Evolutionary conservation across 2,888 invertebrate genomes (phyloP), one percentile per base, ranked within the genome.

Genomic region (Sminthurinus aureus): DNA sequence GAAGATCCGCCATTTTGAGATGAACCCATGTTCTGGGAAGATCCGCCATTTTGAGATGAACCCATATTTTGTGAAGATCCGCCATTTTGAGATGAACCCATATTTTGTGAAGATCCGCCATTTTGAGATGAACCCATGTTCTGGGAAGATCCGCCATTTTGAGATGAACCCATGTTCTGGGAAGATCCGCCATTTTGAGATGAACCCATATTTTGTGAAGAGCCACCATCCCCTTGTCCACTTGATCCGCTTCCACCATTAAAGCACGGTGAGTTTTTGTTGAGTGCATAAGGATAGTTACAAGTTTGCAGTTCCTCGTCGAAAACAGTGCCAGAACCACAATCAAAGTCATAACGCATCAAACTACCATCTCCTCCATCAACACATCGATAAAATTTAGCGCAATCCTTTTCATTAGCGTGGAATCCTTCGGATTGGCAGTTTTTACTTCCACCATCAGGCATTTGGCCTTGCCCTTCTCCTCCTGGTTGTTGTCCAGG

Each of bases 311-410:
- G 22, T 20, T 83, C 84, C 51, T 83, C 79, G 24, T 83, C 83
- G 66, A 78, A 83, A 24, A 83, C 83, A 18, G 83, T 83, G 13
- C 86, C 86, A 8, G 84, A 79, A 0, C 78, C 78, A 64, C 86
- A 86, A 52, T 85, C 84, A 77, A 84, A 86, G 64, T 86, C 85
- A 80, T 81, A 85, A 22, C 84, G 38, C 9, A 20, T 80, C 13
- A 84, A 74, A 4, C 69, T 64, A 15, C 82, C 85, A 15, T 81
- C 84, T 8, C 83, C 83, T 50, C 79, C 81, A 52, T 82, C 52
- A 0, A 87, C 87, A 71, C 87, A 87, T 71, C 87, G 51, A n/a
- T 84, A 83, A 74, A 87, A 87, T 58, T 84, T 85, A 24, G 64
- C 75, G 76, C 87, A 87, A 58, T 87, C 86, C 13, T 83, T 77